phyloP scores from a whole-genome alignment of 2,113 vertebrate genomes.

The Semicossyphus pulcher region DNA sequence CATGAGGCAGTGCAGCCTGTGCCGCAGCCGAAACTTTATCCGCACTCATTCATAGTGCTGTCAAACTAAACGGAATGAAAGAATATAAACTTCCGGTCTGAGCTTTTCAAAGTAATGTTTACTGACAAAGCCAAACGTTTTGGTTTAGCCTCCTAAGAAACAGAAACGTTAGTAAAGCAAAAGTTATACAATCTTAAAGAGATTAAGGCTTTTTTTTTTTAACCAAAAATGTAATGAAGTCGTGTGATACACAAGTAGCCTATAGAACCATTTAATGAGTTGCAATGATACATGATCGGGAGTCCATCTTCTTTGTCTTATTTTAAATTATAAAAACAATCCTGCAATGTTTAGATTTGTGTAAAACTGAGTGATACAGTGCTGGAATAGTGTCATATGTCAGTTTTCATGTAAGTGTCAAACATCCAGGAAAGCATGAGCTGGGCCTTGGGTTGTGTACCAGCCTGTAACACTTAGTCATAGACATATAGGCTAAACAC shows the following conservation, averaged over 20 bases:
- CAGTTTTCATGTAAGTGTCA: background rate
- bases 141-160: no score
- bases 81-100: background rate
- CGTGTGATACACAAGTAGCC: no score
- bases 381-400: background rate
- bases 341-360: no score
- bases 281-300: no score
- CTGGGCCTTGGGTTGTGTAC: background rate
- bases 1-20: conserved; percentile 20
- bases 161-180: no score
- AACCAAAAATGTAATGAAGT: no score
- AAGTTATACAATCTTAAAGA: no score
- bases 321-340: no score
- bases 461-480: background rate
- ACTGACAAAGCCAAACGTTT: background rate
- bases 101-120: conserved; percentile 47
- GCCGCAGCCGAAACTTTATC: conserved; percentile 67
- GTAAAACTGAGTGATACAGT: background rate
- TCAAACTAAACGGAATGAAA: background rate
- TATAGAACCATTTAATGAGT: no score
- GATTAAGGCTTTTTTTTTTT: no score
- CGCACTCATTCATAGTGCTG: background rate
- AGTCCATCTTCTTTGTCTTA: no score
- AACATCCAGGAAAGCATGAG: background rate
- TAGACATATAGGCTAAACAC: background rate